Evolutionary conservation across 1,140 invertebrate genomes (phyloP), one percentile per base, ranked within the genome.

Genomic region (Pachyrhynchus sulphureomaculatus): DNA sequence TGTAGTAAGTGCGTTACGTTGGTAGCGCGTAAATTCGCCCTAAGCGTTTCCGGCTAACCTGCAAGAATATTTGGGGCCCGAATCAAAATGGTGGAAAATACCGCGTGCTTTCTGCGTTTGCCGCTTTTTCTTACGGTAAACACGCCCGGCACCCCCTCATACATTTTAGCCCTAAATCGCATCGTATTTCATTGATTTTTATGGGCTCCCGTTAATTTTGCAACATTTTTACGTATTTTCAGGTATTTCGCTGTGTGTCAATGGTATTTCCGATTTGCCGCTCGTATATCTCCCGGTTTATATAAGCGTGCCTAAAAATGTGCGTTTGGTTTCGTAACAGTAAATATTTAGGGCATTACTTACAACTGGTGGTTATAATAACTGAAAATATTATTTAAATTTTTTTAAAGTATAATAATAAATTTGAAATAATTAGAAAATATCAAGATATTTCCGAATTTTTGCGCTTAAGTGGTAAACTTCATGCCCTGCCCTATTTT

Each of bases 61-160:
- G 68, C 62, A 72, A 71, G 68, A 62, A 62, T 65, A 59, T 68
- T 71, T 68, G 58, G 65, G 67, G 58, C 68, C 62, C 55, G 64
- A 68, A 67, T 72, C 72, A 74, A 74, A 74, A 74, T 74, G 72
- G 72, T 68, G 72, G 72, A 64, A 36, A 70, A 66, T 63, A 74
- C 72, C 72, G 69, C 72, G 72, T 74, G 72, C 69, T 71, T 68
- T 66, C 48, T 55, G 55, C 49, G 58, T 65, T 67, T 69, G 60
- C 67, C 69, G 69, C 69, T 66, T 68, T 68, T 64, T 53, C 59
- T 6, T 29, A 36, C 34, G 20, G 18, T 17, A 39, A 39, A 20
- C 36, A 42, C 39, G 39, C 15, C 39, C 44, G 44, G 21, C 44
- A 9, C n/a, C 44, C n/a, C 44, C 23, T 9, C 8, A 12, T 6